Base-by-base conservation (phyloP, 2,797 vertebrate species). In the Girardinus metallicus region DNA sequence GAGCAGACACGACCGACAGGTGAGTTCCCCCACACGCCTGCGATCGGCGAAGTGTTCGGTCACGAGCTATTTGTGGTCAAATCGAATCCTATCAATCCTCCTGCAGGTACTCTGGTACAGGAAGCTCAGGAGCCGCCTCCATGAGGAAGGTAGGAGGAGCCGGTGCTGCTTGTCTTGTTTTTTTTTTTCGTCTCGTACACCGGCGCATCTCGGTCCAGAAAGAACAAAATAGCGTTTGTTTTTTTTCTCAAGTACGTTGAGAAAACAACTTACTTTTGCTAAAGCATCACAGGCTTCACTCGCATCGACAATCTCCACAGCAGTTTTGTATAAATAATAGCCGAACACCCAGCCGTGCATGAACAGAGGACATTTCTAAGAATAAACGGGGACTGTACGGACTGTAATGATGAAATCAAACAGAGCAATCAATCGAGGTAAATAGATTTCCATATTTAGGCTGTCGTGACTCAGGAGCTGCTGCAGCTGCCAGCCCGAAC, bases 1-100 rank as follows among this genome's bases (percentile, higher is more conserved):
- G 94, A 80, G 92, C 94, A 49, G 94, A 95, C 78, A 94, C 94
- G 57, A 92, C 90, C 73, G 94, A 95, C 88, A 90, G 94, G 94
- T 94, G 80, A 87, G 92, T 72, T 74, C 34, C 72, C 82, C 73
- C 44, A 13, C 71, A 46, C 75, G 51, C 73, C 34, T 66, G 39
- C 62, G 68, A 77, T 15, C 77, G 73, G 68, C 74, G n/a, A 51
- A 76, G 73, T 26, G 55, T 81, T 75, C 46, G 51, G 21, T 51
- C 62, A 15, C 12, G 1, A 60, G 31, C 60, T 8, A 26, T 79
- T 80, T 81, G 78, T 53, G 78, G 64, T 86, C 26, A 31, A 66
- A 79, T 71, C 70, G 51, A 76, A 72, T 72, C 79, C 75, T 76
- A 62, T 68, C 70, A 75, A 55, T 82, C 75, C 26, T 72, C 68